Conservation (phyloP, 2,888 invertebrate species). For the Acleris laterana region DNA sequence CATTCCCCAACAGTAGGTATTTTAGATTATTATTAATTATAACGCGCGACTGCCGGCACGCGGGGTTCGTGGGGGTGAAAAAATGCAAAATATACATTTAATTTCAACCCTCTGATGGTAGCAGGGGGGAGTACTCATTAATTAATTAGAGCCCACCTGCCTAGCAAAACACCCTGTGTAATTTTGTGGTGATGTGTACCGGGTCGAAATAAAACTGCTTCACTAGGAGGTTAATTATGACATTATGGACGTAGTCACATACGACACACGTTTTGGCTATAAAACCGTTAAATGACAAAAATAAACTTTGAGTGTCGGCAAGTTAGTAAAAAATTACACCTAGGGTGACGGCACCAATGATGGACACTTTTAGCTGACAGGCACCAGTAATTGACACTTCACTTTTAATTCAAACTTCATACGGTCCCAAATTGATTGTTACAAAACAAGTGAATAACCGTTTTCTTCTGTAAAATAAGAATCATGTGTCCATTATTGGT, state of each 20-base stretch:
- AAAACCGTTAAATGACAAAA: constrained; percentile 8
- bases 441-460: too few relatives aligned
- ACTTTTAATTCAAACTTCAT: too few relatives aligned
- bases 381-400: too few relatives aligned
- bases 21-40: constrained; percentile 69
- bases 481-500: too few relatives aligned
- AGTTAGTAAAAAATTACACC: too few relatives aligned
- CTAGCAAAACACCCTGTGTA: constrained; percentile 54
- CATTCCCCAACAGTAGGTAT: constrained; percentile 48
- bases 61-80: constrained; percentile 58
- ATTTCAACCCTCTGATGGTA: constrained; percentile 63
- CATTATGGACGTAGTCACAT: constrained; percentile 21
- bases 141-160: constrained; percentile 80
- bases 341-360: too few relatives aligned
- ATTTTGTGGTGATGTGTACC: constrained; percentile 51
- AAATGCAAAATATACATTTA: constrained; percentile 80
- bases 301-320: neutral
- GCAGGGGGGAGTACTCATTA: constrained; percentile 58
- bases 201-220: constrained; percentile 51
- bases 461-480: too few relatives aligned
- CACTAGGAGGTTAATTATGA: constrained; percentile 49
- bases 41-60: constrained; percentile 61
- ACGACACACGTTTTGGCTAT: constrained; percentile 16
- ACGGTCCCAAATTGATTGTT: too few relatives aligned
- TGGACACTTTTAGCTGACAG: too few relatives aligned